phyloP scores from a whole-genome alignment of 2,797 vertebrate species.

The Paramormyrops hopkinsi region DNA sequence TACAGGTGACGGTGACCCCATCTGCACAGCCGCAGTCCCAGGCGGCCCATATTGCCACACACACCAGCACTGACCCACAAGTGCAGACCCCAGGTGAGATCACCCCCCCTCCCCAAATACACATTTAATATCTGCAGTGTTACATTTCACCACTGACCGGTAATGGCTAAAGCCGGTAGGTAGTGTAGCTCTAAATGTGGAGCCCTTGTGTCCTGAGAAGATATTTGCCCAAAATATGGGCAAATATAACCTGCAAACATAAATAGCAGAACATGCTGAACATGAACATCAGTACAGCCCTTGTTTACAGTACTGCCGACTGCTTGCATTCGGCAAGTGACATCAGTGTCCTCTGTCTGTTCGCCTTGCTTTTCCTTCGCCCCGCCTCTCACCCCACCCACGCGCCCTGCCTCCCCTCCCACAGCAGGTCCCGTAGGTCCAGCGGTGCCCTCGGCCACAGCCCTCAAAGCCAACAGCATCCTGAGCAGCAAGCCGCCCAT shows the following conservation, averaged over 20 bases:
- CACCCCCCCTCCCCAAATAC: background rate
- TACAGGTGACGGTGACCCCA: slow-evolving; percentile 65
- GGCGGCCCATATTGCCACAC: slow-evolving; percentile 23
- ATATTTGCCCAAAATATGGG: background rate
- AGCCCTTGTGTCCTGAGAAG: background rate
- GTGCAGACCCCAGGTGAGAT: slow-evolving; percentile 47
- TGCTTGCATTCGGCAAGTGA: background rate
- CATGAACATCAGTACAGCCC: background rate
- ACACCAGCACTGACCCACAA: slow-evolving; percentile 22
- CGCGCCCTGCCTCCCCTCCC: background rate
- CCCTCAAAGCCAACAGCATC: slow-evolving; percentile 57
- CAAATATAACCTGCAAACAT: background rate
- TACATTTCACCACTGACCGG: background rate
- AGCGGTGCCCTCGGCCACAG: slow-evolving; percentile 39
- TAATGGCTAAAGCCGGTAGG: background rate
- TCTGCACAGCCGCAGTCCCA: slow-evolving; percentile 31
- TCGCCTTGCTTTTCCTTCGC: background rate
- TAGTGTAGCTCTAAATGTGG: background rate
- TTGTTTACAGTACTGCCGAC: background rate
- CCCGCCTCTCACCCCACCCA: background rate
- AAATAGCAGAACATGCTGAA: background rate
- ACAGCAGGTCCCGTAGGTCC: background rate
- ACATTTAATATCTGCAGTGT: background rate
- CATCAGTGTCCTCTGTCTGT: background rate
- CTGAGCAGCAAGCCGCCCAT: slow-evolving; percentile 68